These are phyloP conservation scores for Micrasema longulum DNA, from an alignment of 1,140 invertebrate species.

Conservation along the genomic window DNA sequence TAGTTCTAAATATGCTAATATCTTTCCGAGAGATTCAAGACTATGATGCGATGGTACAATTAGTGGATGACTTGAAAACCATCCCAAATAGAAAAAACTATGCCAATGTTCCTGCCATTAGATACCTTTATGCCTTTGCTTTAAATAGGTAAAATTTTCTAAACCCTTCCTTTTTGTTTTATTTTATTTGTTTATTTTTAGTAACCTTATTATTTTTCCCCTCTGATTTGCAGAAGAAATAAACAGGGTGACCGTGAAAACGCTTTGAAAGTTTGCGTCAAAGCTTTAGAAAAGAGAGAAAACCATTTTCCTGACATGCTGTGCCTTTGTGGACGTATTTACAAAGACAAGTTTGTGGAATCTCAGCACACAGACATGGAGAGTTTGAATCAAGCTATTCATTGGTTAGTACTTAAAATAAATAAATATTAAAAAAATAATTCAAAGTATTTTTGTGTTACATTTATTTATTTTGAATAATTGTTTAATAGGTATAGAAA, in stretches of 20 bases:
- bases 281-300: conserved; percentile 91
- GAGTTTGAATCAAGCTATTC: conserved; percentile 92
- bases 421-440: too few species aligned
- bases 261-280: conserved; percentile 91
- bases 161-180: too few species aligned
- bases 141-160: conserved; percentile 83
- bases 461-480: too few species aligned
- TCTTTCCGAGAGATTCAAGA: conserved; percentile 95
- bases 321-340: conserved; percentile 98
- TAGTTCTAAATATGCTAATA: conserved; percentile 92
- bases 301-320: conserved; percentile 96
- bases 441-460: too few species aligned
- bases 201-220: too few species aligned
- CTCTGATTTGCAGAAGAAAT: conserved; percentile 18
- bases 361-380: conserved; percentile 90
- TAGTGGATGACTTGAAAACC: conserved; percentile 95
- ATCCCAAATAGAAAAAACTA: conserved; percentile 92
- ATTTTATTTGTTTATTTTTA: too few species aligned
- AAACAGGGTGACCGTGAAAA: conserved; percentile 93
- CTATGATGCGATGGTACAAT: conserved; percentile 97
- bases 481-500: conserved; percentile 80
- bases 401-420: conserved; percentile 75
- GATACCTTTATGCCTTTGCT: conserved; percentile 96
- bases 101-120: conserved; percentile 89
- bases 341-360: conserved; percentile 99